These are phyloP conservation scores for Paramuricea clavata DNA, from an alignment of 92 coral and sea anemone genomes.

Conservation along the genomic window DNA sequence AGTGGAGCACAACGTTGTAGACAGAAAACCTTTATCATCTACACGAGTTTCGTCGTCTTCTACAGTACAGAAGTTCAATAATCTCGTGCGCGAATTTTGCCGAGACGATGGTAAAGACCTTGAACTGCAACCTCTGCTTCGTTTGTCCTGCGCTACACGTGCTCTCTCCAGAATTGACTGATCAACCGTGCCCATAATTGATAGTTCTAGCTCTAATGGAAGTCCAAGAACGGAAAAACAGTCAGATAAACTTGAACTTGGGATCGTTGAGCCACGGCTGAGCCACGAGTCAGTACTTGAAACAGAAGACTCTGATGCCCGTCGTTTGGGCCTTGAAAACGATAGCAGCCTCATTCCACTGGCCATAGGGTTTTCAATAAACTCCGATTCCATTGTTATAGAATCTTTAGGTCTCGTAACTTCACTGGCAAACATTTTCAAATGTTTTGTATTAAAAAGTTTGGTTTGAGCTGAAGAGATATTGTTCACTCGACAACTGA, in stretches of 20 bases:
- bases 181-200: constrained; percentile 43
- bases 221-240: constrained; percentile 5
- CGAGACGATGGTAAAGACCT: constrained; percentile 6
- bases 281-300: constrained; percentile 21
- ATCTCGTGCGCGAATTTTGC: background rate
- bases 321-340: constrained; percentile 1
- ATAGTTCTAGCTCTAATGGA: constrained; percentile 39
- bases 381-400: background rate
- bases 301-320: constrained; percentile 3
- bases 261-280: constrained; percentile 25
- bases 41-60: constrained; percentile 5
- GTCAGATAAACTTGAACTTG: constrained; percentile 17
- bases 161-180: constrained; percentile 43
- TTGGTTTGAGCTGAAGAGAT: background rate
- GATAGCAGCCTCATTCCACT: background rate
- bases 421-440: background rate
- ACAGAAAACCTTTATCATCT: constrained; percentile 13
- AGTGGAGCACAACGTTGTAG: constrained; percentile 51
- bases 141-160: constrained; percentile 30
- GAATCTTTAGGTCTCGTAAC: background rate
- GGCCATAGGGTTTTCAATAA: background rate
- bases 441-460: background rate
- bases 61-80: background rate
- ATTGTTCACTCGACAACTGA: constrained; percentile 5
- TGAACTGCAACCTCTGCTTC: background rate